Conservation (phyloP, 2,113 vertebrate species). For the Pyrgilauda ruficollis region DNA sequence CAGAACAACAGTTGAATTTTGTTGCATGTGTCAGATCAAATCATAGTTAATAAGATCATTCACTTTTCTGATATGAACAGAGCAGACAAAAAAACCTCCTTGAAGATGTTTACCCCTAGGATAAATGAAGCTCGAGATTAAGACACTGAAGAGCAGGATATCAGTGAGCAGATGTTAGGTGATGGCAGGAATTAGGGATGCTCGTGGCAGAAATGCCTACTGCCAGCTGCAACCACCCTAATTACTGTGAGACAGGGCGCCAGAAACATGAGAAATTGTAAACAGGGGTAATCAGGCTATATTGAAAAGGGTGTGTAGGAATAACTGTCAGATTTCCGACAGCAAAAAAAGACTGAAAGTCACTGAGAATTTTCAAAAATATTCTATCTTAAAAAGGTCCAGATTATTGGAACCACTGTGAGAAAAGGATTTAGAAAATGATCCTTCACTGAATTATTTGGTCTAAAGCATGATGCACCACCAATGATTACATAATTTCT, state of each 20-base stretch:
- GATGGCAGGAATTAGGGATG: constrained; percentile 1
- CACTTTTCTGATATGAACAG: not conserved
- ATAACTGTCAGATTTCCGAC: not conserved
- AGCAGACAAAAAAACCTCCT: not conserved
- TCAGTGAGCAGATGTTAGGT: constrained; percentile 23
- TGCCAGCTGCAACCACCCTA: not conserved
- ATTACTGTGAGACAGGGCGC: not conserved
- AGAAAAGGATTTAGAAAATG: not conserved
- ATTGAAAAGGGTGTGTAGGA: not conserved
- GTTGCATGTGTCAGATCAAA: constrained; percentile 4
- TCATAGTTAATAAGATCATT: not conserved
- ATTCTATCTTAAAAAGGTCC: not conserved
- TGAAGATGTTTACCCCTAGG: constrained; percentile 1
- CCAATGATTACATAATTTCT: not conserved
- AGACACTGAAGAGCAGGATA: not conserved
- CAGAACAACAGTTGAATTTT: not conserved
- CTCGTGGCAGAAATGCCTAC: not conserved
- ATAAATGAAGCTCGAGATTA: not conserved
- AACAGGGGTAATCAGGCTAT: not conserved
- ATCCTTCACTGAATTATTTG: not conserved
- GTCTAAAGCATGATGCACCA: not conserved
- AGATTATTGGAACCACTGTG: not conserved
- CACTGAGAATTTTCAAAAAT: not conserved
- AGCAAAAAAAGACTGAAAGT: not conserved
- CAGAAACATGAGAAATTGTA: not conserved